Percentiles rank a stretch among this genome's conserved stretches.
Conservation (phyloP, 1,140 invertebrate species). For the Philopotamus ludificatus region DNA sequence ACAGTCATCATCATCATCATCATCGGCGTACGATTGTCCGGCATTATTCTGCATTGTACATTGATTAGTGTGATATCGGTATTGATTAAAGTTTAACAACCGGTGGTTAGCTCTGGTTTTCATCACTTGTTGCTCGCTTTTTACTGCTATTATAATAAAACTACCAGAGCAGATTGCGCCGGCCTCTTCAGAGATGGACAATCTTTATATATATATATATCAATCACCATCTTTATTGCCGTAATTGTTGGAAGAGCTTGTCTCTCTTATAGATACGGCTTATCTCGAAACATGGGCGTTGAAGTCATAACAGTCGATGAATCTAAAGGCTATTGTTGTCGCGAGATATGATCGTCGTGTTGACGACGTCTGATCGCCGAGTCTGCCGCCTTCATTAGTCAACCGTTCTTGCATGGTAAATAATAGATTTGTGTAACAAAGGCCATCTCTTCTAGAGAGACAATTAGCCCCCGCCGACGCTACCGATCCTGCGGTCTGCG, state of each 20-base stretch:
- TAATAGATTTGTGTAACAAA: slow-evolving; percentile 30
- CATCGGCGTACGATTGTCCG: too few species aligned
- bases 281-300: too few species aligned
- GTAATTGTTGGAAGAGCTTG: too few species aligned
- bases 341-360: too few species aligned
- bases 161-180: background rate
- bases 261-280: too few species aligned
- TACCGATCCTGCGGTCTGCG: slow-evolving; percentile 11
- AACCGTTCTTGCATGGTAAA: slow-evolving; percentile 28
- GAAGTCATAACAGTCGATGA: too few species aligned
- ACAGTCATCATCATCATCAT: too few species aligned
- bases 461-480: too few species aligned
- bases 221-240: too few species aligned
- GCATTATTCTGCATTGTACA: too few species aligned
- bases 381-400: slow-evolving; percentile 27
- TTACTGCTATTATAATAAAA: slow-evolving; percentile 5
- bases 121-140: slow-evolving; percentile 11
- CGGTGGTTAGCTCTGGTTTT: background rate
- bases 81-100: slow-evolving; percentile 26
- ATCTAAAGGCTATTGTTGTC: too few species aligned
- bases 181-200: background rate
- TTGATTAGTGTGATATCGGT: slow-evolving; percentile 1
- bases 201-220: too few species aligned
- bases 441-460: background rate
- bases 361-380: background rate